Conservation (phyloP, 2,797 vertebrate genomes). For the Rhinatrema bivittatum region DNA sequence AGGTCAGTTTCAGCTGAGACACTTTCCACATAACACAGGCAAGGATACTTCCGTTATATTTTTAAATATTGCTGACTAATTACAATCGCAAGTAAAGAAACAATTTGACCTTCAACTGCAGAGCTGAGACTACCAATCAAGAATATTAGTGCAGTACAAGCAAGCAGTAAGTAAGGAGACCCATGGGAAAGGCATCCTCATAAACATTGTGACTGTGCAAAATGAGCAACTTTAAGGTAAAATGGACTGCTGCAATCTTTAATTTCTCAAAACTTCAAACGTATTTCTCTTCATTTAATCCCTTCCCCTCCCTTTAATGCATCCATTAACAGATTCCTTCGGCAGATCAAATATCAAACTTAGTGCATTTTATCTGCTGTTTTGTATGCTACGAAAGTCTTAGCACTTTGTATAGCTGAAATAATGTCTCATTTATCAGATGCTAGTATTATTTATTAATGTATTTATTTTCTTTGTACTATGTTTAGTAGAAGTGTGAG, state of each 20-base stretch:
- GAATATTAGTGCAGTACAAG: slow-evolving; percentile 75
- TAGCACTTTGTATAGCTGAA: too few relatives aligned
- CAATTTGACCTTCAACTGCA: slow-evolving; percentile 86
- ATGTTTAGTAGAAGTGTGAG: too few relatives aligned
- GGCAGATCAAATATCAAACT: slow-evolving; percentile 8
- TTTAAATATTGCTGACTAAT: slow-evolving; percentile 56
- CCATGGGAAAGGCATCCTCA: slow-evolving; percentile 70
- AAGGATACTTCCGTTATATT: too few relatives aligned
- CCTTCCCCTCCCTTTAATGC: too few relatives aligned
- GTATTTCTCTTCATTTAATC: slow-evolving; percentile 46
- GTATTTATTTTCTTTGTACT: too few relatives aligned
- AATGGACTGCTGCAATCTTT: slow-evolving; percentile 19
- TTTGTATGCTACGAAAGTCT: slow-evolving; percentile 10
- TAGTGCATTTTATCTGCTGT: slow-evolving; percentile 15
- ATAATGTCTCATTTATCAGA: too few relatives aligned
- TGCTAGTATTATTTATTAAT: too few relatives aligned
- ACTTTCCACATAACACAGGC: too few relatives aligned
- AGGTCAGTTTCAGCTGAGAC: too few relatives aligned
- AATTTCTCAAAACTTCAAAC: slow-evolving; percentile 21
- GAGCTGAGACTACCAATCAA: slow-evolving; percentile 81
- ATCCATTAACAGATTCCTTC: not conserved
- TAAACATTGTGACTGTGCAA: slow-evolving; percentile 62
- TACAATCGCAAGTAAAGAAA: slow-evolving; percentile 77
- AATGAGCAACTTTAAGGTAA: slow-evolving; percentile 66
- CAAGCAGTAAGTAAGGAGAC: slow-evolving; percentile 69